A percentile compares a stretch with the other conserved stretches of the same genome.
Conservation (phyloP, 2,113 vertebrate species). For the cattle (Bos taurus) region DNA sequence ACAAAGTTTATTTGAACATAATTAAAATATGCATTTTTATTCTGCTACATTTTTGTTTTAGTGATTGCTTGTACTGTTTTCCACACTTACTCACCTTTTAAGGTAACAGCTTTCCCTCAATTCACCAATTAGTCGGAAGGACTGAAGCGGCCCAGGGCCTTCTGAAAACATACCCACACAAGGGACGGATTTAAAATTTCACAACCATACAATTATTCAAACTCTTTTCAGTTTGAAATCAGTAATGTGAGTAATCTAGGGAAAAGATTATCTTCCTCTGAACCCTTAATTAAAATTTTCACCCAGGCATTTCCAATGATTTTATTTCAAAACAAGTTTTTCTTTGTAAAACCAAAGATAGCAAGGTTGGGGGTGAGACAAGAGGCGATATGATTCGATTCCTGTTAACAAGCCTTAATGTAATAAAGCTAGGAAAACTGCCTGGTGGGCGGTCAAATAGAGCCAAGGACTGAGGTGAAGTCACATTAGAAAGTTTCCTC, state of each 20-base stretch:
- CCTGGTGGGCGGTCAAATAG: not conserved
- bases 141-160: not conserved
- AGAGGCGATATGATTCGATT: not conserved
- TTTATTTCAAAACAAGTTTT: slow-evolving; percentile 48
- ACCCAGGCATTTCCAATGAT: slow-evolving; percentile 11
- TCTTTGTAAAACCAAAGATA: slow-evolving; percentile 11
- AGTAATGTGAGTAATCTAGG: not conserved
- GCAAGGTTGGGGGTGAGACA: not conserved
- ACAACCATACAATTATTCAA: not conserved
- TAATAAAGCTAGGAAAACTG: not conserved
- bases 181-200: not conserved
- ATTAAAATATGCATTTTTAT: not conserved
- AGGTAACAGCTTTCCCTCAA: not conserved
- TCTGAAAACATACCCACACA: not conserved
- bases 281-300: slow-evolving; percentile 28
- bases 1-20: not conserved
- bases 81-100: not conserved
- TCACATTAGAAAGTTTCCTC: not conserved
- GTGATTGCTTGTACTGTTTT: not conserved
- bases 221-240: not conserved
- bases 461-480: not conserved
- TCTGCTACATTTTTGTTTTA: not conserved
- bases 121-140: not conserved
- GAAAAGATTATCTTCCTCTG: not conserved
- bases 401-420: not conserved